Percentiles rank a stretch among this genome's conserved stretches.
These are phyloP conservation scores for Trematomus bernacchii DNA, from an alignment of 2,797 vertebrate species.

Conservation along the genomic window DNA sequence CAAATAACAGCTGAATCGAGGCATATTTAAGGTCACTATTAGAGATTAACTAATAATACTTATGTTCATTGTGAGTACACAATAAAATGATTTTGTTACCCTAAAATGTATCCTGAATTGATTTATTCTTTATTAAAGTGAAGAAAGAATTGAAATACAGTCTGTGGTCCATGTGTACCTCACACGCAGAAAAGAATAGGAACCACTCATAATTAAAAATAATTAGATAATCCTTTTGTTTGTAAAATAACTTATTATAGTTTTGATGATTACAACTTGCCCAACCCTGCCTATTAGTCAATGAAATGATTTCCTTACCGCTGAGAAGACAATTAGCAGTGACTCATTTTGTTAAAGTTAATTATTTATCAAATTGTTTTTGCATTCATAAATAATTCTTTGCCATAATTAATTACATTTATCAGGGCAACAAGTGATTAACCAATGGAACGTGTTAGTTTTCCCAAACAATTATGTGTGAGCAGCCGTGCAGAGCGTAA, in stretches of 20 bases:
- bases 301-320: neutral
- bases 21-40: no score
- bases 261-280: neutral
- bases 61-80: neutral
- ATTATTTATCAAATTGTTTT: slow-evolving; percentile 41
- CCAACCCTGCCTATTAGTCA: neutral
- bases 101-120: neutral
- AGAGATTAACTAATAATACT: neutral
- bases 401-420: slow-evolving; percentile 19
- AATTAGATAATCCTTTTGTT: neutral
- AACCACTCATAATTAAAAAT: neutral
- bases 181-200: neutral
- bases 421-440: slow-evolving; percentile 32
- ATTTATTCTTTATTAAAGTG: neutral
- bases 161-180: no score
- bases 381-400: slow-evolving; percentile 43
- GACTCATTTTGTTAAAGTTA: slow-evolving; percentile 10
- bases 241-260: neutral
- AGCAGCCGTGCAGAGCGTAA: slow-evolving; percentile 19
- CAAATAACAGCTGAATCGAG: neutral
- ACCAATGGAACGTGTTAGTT: neutral
- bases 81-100: slow-evolving; percentile 45
- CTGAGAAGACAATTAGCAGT: slow-evolving; percentile 1
- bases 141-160: no score
- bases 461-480: slow-evolving; percentile 19